phyloP scores from a whole-genome alignment of 53 echinoderm and acorn worm species.

The Stichopus horrens region DNA sequence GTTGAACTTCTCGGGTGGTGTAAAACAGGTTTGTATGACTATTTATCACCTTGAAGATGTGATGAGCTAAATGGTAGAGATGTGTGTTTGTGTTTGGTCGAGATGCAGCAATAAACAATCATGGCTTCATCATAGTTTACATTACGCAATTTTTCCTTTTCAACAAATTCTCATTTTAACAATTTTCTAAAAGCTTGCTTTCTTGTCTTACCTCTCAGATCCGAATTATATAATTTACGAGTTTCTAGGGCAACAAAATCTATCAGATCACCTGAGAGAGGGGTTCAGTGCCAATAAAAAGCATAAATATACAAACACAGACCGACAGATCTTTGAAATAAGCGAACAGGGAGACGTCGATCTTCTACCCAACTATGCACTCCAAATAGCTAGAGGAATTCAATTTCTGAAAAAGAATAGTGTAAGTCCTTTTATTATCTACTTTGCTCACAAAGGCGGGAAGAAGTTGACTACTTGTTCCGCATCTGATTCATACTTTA shows the following conservation, averaged over 20 bases:
- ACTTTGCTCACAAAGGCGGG: background rate
- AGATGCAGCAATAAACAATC: too few species aligned
- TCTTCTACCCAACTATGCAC: background rate
- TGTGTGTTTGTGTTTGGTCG: too few species aligned
- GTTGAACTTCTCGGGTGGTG: too few species aligned
- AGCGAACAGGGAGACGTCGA: background rate
- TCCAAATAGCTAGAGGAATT: slow-evolving; percentile 2
- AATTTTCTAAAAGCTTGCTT: too few species aligned
- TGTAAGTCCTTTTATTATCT: background rate
- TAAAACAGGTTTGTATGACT: too few species aligned
- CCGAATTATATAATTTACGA: slow-evolving; percentile 3
- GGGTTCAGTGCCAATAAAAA: background rate
- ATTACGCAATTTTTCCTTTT: too few species aligned
- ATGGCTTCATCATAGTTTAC: too few species aligned
- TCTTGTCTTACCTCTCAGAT: background rate
- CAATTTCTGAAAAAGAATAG: background rate
- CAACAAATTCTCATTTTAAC: too few species aligned
- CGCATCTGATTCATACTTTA: background rate
- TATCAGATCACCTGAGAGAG: background rate
- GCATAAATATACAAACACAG: slow-evolving; percentile 2
- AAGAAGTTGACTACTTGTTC: background rate
- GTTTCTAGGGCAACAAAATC: background rate
- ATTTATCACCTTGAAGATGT: too few species aligned
- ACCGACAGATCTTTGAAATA: background rate
- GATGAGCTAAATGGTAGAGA: too few species aligned